Base-by-base conservation (phyloP, 1,140 invertebrate genomes). In the Trachymyrmex septentrionalis region DNA sequence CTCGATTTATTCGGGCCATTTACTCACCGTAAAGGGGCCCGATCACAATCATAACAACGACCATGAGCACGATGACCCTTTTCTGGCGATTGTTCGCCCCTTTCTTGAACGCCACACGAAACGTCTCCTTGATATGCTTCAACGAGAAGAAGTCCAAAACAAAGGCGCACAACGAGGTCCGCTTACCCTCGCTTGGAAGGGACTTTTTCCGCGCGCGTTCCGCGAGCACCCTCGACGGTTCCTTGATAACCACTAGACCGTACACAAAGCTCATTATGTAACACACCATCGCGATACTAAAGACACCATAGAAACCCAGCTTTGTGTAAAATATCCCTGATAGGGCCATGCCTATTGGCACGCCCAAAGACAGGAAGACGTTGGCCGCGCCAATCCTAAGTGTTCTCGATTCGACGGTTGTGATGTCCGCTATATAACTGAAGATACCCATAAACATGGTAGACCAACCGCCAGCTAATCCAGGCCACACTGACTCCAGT, bases 401-500 rank as follows among this genome's bases (percentile, higher is more conserved):
- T 0, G 98, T 99, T 84, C 98, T 96, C 81, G 97, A 97, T 93
- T 98, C 97, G 73, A 97, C 96, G 7, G 97, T 97, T 0, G 98
- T 98, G 10, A 98, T 97, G 92, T 99, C 98, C 1, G 97, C 97
- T 59, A 99, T 97, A 91, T 98, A 99, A 93, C 98, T 98, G 93
- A 98, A 99, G 50, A 98, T 97, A 16, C 97, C 97, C 97, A 98
- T 98, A 87, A 98, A 97, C 96, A 98, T 97, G 21, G 97, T 98
- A 89, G 98, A 97, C 97, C 97, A 98, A 2, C 98, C 98, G 1
- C 98, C 98, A 7, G 97, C 97, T 0, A 99, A 90, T 0, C 97
- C 97, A 0, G 97, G 97, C 93, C 97, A 97, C 53, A 98, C 95
- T 1, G 97, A 97, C 93, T 98, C 97, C 5, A 97, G 96, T 0